Evolutionary conservation across 2,888 invertebrate species (phyloP), one percentile per base, ranked within the genome.

Genomic region (Leptinotarsa peninsularis): DNA sequence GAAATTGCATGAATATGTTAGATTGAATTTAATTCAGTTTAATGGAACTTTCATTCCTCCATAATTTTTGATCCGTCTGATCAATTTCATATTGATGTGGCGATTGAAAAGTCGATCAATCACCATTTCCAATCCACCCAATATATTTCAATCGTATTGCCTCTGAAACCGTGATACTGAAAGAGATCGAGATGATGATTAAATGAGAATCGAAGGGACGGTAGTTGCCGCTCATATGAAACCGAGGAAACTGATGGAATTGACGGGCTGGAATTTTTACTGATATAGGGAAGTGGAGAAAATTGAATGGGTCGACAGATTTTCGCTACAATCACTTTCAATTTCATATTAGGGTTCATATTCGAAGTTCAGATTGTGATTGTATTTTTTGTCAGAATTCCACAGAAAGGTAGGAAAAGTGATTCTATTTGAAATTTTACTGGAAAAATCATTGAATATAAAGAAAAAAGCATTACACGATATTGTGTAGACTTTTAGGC

Each of bases 121-220:
- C 43, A 43, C 1, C 33, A 43, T 43, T 43, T 52, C 52, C n/a
- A 52, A n/a, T 58, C 23, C 27, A 23, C 17, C 17, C 58, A 23
- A 58, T 58, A 23, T 58, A 58, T 58, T 58, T 21, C 58, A 63
- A 63, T 43, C 33, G 63, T n/a, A 52, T 17, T 43, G 43, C 33
- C 17, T 43, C 4, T n/a, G 33, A n/a, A 63, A 63, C 33, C 63
- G 63, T 63, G 10, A 21, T 23, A 23, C 21, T 58, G 58, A 23
- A 27, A 58, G 23, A 43, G 63, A 63, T 63, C 63, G n/a, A 43
- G n/a, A 63, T 63, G n/a, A 33, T 63, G 63, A 63, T 63, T 18
- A 63, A 1, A 27, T 63, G 15, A n/a, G 43, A 23, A 15, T 58
- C 23, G 54, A 58, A 23, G 23, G 58, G 15, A 58, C 15, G 63